Conservation (phyloP, 1,140 invertebrate genomes). For the Aleiodes sp. region DNA sequence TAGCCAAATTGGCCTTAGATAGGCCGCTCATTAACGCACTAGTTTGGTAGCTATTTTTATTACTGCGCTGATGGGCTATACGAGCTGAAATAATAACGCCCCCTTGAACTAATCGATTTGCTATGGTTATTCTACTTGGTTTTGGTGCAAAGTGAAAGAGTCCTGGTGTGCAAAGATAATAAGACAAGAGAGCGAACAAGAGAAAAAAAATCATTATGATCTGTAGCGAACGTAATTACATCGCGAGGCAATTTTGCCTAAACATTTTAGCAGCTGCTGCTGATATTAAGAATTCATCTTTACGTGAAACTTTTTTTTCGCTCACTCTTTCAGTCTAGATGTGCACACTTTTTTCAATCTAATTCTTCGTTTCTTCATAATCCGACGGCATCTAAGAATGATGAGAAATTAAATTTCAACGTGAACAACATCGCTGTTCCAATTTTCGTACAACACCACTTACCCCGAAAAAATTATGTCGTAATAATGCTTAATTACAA, state of each 20-base stretch:
- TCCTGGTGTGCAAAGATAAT: background rate
- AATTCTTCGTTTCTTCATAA: background rate
- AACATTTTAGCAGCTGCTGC: constrained; percentile 45
- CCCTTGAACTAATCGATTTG: constrained; percentile 21
- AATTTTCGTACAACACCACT: constrained; percentile 3
- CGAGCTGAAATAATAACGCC: constrained; percentile 13
- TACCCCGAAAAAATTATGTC: background rate
- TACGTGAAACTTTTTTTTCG: constrained; percentile 2
- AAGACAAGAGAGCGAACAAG: background rate
- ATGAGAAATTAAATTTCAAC: constrained; percentile 2
- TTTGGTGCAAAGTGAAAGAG: background rate
- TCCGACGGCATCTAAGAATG: background rate
- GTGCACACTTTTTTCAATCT: background rate
- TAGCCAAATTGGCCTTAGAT: background rate
- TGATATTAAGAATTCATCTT: constrained; percentile 22
- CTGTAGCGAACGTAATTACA: constrained; percentile 32
- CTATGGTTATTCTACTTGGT: constrained; percentile 13
- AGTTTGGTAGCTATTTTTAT: constrained; percentile 1
- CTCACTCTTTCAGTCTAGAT: background rate
- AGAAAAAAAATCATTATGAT: constrained; percentile 2
- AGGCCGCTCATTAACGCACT: constrained; percentile 3
- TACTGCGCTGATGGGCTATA: background rate
- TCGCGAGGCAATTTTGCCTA: constrained; percentile 40
- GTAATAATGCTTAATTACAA: background rate
- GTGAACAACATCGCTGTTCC: background rate